Evolutionary conservation across 2,888 invertebrate genomes (phyloP).

Genomic region (Meghimatium bilineatum): DNA sequence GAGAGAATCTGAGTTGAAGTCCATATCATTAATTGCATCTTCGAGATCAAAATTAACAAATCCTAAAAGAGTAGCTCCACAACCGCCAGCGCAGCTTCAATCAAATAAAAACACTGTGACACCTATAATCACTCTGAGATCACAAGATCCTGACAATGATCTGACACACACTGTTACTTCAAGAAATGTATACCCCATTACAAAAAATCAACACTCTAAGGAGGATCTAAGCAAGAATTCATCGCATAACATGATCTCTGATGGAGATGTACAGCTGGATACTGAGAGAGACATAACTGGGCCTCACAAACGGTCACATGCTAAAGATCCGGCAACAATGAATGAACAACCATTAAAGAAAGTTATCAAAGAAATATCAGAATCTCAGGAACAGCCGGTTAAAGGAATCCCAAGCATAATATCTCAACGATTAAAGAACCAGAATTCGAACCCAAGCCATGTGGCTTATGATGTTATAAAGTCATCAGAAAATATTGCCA

Average conservation of each 20-base stretch:
- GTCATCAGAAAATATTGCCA: background rate
- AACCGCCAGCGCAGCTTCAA: background rate
- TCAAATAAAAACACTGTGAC: too few species aligned
- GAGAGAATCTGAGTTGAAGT: background rate
- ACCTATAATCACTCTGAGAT: background rate
- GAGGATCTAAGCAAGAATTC: background rate
- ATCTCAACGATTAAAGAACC: constrained; percentile 57
- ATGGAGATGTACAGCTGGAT: background rate
- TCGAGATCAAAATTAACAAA: background rate
- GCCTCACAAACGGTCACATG: background rate
- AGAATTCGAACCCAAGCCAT: constrained; percentile 38
- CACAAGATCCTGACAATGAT: too few species aligned
- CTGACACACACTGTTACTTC: too few species aligned
- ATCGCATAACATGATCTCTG: background rate
- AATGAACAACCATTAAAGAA: constrained; percentile 14
- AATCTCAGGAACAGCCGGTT: constrained; percentile 50
- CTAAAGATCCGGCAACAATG: background rate
- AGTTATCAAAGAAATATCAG: background rate
- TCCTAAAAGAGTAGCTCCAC: constrained; percentile 1
- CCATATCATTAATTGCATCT: background rate
- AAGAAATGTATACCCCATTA: too few species aligned
- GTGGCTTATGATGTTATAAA: constrained; percentile 19
- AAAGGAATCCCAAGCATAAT: constrained; percentile 63
- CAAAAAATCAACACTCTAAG: background rate
- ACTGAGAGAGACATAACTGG: background rate